These are phyloP conservation scores for Kuschelorhynchus macadamiae DNA, from an alignment of 2,888 invertebrate genomes.

Conservation along the genomic window DNA sequence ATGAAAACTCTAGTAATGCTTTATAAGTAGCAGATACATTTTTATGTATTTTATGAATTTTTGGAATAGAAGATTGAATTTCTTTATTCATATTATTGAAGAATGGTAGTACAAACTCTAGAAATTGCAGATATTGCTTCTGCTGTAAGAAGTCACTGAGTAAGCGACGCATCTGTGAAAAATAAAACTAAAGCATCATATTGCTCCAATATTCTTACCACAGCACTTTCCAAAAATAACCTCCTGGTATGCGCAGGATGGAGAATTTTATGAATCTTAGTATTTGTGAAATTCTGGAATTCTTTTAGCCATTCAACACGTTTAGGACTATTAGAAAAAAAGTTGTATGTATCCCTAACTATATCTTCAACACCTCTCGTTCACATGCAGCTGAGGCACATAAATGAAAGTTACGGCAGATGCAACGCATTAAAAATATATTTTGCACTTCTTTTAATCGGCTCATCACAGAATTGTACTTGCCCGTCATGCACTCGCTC, in stretches of 20 bases:
- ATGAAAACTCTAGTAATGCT: too few species aligned
- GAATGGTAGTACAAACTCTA: too few species aligned
- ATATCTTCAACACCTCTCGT: conserved; percentile 5
- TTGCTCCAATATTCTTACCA: conserved; percentile 3
- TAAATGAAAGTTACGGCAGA: conserved; percentile 8
- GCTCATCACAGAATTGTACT: conserved; percentile 30
- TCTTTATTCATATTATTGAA: too few species aligned
- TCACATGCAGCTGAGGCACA: conserved; percentile 5
- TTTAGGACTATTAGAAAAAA: conserved; percentile 2
- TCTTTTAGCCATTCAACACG: neutral
- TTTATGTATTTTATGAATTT: too few species aligned
- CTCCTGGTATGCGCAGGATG: conserved; percentile 3
- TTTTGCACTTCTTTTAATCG: neutral
- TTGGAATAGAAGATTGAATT: too few species aligned
- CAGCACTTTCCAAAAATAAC: conserved; percentile 3
- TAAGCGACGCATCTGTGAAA: neutral
- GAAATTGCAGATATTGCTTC: too few species aligned
- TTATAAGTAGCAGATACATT: too few species aligned
- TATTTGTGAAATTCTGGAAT: too few species aligned
- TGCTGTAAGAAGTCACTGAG: neutral
- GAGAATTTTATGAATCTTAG: conserved; percentile 1
- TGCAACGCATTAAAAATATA: conserved; percentile 3
- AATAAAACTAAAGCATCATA: conserved; percentile 6
- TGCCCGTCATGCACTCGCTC: conserved; percentile 32
- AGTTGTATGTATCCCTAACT: conserved; percentile 3